Percentiles rank a stretch among this genome's conserved stretches.
These are phyloP conservation scores for Hippoglossus hippoglossus DNA, from an alignment of 2,797 vertebrate species.

Conservation along the genomic window DNA sequence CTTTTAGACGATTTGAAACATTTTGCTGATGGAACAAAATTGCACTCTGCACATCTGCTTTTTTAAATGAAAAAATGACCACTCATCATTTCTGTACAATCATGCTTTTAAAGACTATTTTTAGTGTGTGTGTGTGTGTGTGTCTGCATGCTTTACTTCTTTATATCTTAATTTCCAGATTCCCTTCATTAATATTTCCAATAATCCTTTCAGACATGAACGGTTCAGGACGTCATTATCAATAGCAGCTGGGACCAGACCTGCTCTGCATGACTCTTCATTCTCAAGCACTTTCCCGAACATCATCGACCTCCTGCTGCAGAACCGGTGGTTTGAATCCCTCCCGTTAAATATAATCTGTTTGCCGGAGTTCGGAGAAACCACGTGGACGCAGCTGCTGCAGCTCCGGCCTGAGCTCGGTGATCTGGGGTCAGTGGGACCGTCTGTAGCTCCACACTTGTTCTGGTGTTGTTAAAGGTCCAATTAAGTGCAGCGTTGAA, in stretches of 20 bases:
- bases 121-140: background rate
- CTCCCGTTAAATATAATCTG: constrained; percentile 2
- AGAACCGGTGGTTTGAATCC: background rate
- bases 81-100: background rate
- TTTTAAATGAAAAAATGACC: background rate
- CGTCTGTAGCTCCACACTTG: too few relatives aligned
- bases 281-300: background rate
- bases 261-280: background rate
- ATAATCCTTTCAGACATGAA: constrained; percentile 28
- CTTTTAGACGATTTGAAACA: background rate
- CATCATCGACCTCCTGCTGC: background rate
- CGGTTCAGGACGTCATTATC: constrained; percentile 13
- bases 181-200: constrained; percentile 13
- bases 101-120: background rate
- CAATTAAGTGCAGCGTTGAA: too few relatives aligned
- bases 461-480: too few relatives aligned
- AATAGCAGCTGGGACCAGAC: constrained; percentile 36
- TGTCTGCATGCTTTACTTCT: background rate
- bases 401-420: background rate
- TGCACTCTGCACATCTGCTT: background rate
- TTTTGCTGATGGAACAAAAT: background rate
- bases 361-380: constrained; percentile 6
- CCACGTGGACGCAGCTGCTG: background rate
- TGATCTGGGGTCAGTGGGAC: constrained; percentile 3
- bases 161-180: background rate